Evolutionary conservation across 1,140 invertebrate species (phyloP).

Genomic region (Drepana arcuata): DNA sequence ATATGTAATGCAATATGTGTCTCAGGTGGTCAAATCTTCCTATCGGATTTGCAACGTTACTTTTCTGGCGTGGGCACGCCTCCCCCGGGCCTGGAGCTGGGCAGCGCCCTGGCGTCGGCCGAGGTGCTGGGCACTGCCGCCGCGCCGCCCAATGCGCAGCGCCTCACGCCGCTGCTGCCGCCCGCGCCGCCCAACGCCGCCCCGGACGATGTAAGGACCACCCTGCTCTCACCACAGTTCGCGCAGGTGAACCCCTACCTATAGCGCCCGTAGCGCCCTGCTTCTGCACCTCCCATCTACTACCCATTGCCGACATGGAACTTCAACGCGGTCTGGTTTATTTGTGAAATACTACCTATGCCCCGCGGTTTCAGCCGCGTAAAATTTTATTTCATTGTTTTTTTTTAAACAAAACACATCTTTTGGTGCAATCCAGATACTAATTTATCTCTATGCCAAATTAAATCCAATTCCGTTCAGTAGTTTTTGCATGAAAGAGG

Average conservation of each 20-base stretch:
- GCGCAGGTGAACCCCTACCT: constrained; percentile 78
- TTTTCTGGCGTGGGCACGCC: constrained; percentile 80
- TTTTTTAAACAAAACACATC: too few species aligned
- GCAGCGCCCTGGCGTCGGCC: constrained; percentile 69
- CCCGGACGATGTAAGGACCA: constrained; percentile 84
- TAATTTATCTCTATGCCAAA: too few species aligned
- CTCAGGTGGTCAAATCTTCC: constrained; percentile 78
- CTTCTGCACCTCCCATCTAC: too few species aligned
- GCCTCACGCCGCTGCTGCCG: constrained; percentile 84
- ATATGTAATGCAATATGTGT: too few species aligned
- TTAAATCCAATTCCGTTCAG: too few species aligned
- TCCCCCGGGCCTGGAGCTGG: constrained; percentile 74
- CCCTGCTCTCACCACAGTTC: constrained; percentile 90
- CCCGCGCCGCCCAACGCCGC: constrained; percentile 72
- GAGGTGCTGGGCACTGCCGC: constrained; percentile 73
- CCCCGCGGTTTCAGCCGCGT: too few species aligned
- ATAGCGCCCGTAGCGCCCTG: constrained; percentile 12
- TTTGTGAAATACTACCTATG: too few species aligned
- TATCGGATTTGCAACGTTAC: constrained; percentile 92
- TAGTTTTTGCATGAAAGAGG: too few species aligned
- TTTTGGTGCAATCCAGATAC: too few species aligned
- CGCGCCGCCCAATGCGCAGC: constrained; percentile 76
- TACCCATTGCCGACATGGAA: too few species aligned
- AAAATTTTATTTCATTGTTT: too few species aligned
- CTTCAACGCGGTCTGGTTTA: too few species aligned